Evolutionary conservation across 37 sponge, comb jelly and placozoan genomes (phyloP).

Genomic region (Oscarella lobularis): DNA sequence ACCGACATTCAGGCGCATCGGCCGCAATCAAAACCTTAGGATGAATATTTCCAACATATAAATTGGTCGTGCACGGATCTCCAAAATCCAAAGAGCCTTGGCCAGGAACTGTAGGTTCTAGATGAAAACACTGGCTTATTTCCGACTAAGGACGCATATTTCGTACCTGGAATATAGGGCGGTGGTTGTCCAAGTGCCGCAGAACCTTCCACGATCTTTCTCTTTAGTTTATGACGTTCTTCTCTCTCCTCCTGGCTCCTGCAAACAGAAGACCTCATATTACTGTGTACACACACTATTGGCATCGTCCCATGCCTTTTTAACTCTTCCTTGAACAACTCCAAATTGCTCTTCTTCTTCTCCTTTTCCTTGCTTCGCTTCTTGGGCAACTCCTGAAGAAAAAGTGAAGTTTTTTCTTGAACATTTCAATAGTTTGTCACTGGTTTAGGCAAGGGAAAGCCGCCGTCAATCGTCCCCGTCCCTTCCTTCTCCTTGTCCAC

Average conservation of each 20-base stretch:
- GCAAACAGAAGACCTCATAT: neutral
- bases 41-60: conserved; percentile 69
- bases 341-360: conserved; percentile 87
- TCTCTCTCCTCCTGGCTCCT: conserved; percentile 52
- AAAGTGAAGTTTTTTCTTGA: no score
- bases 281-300: neutral
- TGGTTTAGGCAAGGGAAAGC: neutral
- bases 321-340: conserved; percentile 92
- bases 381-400: no score
- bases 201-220: neutral
- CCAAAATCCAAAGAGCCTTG: conserved; percentile 75
- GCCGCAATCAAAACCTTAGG: conserved; percentile 5
- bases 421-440: no score
- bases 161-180: conserved; percentile 6
- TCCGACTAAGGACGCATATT: no score
- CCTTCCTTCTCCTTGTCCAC: conserved; percentile 4
- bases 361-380: conserved; percentile 75
- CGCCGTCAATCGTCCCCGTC: neutral
- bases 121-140: no score
- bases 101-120: neutral
- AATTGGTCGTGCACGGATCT: conserved; percentile 89
- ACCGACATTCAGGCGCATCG: neutral
- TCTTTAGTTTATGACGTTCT: conserved; percentile 37
- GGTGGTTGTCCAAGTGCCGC: neutral
- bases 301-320: conserved; percentile 38